These are phyloP conservation scores for Pogoniulus pusillus DNA, from an alignment of 2,797 vertebrate genomes.

Conservation along the genomic window DNA sequence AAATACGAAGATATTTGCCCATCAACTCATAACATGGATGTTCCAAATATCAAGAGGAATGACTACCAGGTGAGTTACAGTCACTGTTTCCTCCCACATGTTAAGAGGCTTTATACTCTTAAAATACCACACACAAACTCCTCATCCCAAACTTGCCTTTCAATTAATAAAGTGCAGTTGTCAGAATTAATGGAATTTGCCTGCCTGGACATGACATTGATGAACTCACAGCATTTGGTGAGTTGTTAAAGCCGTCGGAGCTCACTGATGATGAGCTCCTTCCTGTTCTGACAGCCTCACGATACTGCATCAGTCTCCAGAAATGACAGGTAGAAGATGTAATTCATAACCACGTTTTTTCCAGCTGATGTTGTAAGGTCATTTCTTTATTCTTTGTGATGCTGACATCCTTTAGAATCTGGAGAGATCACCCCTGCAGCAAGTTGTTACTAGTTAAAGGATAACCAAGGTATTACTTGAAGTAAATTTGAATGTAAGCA, in stretches of 20 bases:
- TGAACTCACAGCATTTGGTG: neutral
- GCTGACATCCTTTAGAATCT: neutral
- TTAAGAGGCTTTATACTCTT: neutral
- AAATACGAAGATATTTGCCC: conserved; percentile 99
- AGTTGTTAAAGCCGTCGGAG: neutral
- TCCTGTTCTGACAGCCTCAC: neutral
- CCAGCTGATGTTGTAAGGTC: neutral
- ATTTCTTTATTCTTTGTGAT: neutral
- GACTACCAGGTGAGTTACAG: conserved; percentile 89
- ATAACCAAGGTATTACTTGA: neutral
- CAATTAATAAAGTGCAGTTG: neutral
- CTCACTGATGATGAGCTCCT: neutral
- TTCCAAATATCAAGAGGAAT: conserved; percentile 95
- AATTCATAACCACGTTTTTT: neutral
- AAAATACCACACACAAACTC: neutral
- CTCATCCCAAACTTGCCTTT: neutral
- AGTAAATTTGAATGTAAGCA: neutral
- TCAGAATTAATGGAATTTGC: neutral
- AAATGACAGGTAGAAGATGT: neutral
- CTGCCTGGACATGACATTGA: neutral
- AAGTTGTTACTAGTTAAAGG: neutral
- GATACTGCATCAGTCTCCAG: neutral
- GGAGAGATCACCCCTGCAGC: neutral
- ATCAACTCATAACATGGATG: conserved; percentile 99
- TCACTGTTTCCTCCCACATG: neutral